Evolutionary conservation across 1,140 invertebrate species (phyloP).

Genomic region (Ctenoplectra terminalis): DNA sequence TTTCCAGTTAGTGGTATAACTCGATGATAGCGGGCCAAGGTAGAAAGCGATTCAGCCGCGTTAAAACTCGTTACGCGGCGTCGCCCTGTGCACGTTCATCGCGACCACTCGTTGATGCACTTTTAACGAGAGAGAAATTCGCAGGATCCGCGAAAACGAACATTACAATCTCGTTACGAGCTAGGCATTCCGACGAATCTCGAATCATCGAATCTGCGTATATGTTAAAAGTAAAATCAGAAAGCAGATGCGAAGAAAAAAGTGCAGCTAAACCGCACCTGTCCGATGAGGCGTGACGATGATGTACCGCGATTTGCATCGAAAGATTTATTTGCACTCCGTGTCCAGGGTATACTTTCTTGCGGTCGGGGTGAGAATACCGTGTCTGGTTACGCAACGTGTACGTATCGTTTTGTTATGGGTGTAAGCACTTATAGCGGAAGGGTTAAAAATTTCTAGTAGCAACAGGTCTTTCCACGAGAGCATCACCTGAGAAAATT

Average conservation of each 20-base stretch:
- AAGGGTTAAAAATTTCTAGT: no score
- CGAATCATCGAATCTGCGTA: background rate
- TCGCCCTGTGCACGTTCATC: background rate
- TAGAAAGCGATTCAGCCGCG: slow-evolving; percentile 43
- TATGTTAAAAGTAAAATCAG: background rate
- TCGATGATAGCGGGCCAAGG: slow-evolving; percentile 19
- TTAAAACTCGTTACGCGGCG: no score
- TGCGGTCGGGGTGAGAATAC: no score
- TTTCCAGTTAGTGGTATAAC: slow-evolving; percentile 56
- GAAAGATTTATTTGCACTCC: no score
- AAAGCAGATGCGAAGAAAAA: background rate
- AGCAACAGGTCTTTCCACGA: no score
- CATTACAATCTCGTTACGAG: slow-evolving; percentile 33
- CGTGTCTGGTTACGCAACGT: no score
- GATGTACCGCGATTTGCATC: no score
- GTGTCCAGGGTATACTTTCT: no score
- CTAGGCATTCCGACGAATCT: background rate
- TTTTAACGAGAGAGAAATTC: slow-evolving; percentile 32
- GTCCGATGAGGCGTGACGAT: background rate
- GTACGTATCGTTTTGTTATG: no score
- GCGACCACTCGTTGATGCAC: background rate
- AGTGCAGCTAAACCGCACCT: background rate
- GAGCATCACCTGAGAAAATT: no score
- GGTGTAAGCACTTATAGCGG: no score
- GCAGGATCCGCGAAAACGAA: background rate